A percentile compares a stretch with the other conserved stretches of the same genome.
Conservation (phyloP, 2,888 invertebrate genomes). For the Agrotis segetum region DNA sequence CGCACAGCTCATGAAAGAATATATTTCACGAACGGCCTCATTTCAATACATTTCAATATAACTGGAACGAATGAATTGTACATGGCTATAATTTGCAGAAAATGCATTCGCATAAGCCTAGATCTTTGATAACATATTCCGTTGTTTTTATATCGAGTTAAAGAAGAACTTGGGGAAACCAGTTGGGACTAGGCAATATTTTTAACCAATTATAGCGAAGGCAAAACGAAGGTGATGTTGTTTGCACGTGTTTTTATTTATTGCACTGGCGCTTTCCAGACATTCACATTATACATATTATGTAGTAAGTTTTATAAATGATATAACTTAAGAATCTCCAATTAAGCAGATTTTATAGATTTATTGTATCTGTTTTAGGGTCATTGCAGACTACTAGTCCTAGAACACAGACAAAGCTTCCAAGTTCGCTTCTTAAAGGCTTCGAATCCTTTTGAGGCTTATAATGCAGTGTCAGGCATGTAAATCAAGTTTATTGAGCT, state of each 20-base stretch:
- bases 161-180: constrained; percentile 36
- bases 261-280: constrained; percentile 4
- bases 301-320: constrained; percentile 1
- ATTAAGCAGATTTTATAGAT: constrained; percentile 25
- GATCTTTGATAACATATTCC: constrained; percentile 56
- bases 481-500: constrained; percentile 58
- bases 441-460: constrained; percentile 36
- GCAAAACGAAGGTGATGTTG: constrained; percentile 22
- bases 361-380: constrained; percentile 15
- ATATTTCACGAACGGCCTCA: constrained; percentile 50
- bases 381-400: constrained; percentile 34
- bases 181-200: constrained; percentile 34
- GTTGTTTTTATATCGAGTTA: constrained; percentile 53
- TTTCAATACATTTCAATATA: constrained; percentile 54
- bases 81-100: constrained; percentile 59
- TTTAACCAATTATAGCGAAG: constrained; percentile 48
- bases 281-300: constrained; percentile 8
- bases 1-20: constrained; percentile 38
- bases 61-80: constrained; percentile 57
- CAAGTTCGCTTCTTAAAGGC: constrained; percentile 24
- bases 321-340: constrained; percentile 13
- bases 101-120: constrained; percentile 49
- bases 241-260: constrained; percentile 31
- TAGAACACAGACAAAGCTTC: constrained; percentile 37
- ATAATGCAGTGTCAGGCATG: constrained; percentile 19